These are phyloP conservation scores for Morone saxatilis DNA, from an alignment of 2,113 vertebrate species.

Conservation along the genomic window DNA sequence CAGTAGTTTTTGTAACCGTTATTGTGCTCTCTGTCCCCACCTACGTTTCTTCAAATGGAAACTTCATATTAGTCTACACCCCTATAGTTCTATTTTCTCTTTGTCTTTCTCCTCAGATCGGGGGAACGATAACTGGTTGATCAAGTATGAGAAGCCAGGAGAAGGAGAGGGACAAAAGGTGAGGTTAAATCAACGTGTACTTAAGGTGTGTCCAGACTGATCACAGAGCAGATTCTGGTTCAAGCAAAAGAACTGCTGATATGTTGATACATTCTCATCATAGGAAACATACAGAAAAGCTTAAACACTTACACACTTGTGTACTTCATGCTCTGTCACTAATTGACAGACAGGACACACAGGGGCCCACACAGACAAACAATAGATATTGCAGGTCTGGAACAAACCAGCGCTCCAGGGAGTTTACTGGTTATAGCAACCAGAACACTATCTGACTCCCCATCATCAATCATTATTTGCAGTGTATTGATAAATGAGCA, in stretches of 20 bases:
- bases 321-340: background rate
- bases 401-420: background rate
- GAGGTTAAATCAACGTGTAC: conserved; percentile 46
- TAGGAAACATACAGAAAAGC: background rate
- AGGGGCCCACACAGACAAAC: conserved; percentile 2
- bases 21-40: background rate
- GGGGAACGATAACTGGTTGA: conserved; percentile 98
- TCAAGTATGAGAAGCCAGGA: conserved; percentile 92
- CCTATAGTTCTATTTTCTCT: background rate
- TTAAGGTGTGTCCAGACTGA: conserved; percentile 4
- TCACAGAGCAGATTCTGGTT: background rate
- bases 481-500: conserved; percentile 19
- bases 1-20: background rate
- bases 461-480: conserved; percentile 28
- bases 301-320: background rate
- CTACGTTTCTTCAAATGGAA: background rate
- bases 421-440: conserved; percentile 3
- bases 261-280: background rate
- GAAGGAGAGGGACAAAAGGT: conserved; percentile 85
- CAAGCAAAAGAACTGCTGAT: background rate
- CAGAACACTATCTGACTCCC: background rate
- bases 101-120: conserved; percentile 85
- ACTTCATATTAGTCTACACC: background rate
- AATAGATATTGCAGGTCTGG: background rate
- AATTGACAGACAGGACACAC: background rate